Evolutionary conservation across 2,888 invertebrate species (phyloP).

Genomic region (Ariolimax columbianus): DNA sequence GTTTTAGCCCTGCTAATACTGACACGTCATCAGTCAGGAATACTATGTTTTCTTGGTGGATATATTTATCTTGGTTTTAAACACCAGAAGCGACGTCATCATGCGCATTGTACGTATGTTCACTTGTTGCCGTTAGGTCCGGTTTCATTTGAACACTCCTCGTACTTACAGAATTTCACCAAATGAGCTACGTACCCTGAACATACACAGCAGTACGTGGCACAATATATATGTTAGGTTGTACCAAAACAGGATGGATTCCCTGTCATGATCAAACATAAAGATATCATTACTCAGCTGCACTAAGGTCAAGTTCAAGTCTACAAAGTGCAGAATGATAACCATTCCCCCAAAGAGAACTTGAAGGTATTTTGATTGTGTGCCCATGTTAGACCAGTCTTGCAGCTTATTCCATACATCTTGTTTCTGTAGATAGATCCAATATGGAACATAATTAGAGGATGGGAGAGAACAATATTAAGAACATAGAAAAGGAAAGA

Average conservation of each 20-base stretch:
- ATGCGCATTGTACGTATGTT: no score
- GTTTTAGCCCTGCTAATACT: no score
- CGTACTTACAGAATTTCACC: no score
- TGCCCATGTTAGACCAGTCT: neutral
- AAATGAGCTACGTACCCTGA: constrained; percentile 21
- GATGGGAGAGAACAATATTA: no score
- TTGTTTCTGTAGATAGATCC: constrained; percentile 8
- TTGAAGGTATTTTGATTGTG: neutral
- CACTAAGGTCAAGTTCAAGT: constrained; percentile 16
- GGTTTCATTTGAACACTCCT: no score
- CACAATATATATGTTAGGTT: constrained; percentile 13
- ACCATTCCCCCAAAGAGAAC: neutral
- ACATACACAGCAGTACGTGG: constrained; percentile 3
- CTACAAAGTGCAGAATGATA: constrained; percentile 9
- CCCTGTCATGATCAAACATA: neutral
- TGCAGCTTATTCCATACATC: constrained; percentile 13
- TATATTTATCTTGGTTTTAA: no score
- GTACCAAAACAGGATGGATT: constrained; percentile 16
- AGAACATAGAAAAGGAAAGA: no score
- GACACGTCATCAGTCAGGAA: no score
- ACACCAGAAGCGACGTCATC: no score
- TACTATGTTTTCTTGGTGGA: no score
- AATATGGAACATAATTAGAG: no score
- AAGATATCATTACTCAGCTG: constrained; percentile 37
- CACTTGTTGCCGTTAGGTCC: no score